A percentile compares a stretch with the other conserved stretches of the same genome.
Evolutionary conservation across 2,888 invertebrate genomes (phyloP).

Genomic region (Eupithecia exiguata): DNA sequence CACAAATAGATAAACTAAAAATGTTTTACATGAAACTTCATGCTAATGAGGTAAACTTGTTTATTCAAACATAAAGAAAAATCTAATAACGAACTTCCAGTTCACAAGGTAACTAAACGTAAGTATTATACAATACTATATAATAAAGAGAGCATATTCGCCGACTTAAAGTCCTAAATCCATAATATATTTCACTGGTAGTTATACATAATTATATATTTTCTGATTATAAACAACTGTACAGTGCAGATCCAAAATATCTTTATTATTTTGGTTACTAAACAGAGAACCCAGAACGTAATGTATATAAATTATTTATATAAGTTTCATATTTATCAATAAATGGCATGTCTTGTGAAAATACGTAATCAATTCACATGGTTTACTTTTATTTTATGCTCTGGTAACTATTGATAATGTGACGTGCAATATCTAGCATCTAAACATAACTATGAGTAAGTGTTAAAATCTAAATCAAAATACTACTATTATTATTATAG

Average conservation of each 20-base stretch:
- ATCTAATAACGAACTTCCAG: slow-evolving; percentile 77
- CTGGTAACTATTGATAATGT: slow-evolving; percentile 77
- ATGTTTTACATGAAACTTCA: slow-evolving; percentile 71
- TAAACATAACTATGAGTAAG: slow-evolving; percentile 58
- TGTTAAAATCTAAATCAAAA: slow-evolving; percentile 58
- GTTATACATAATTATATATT: slow-evolving; percentile 55
- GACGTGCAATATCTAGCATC: slow-evolving; percentile 68
- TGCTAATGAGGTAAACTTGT: slow-evolving; percentile 78
- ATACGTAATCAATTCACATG: slow-evolving; percentile 62
- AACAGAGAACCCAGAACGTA: slow-evolving; percentile 31
- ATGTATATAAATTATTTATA: slow-evolving; percentile 42
- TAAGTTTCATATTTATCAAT: slow-evolving; percentile 31
- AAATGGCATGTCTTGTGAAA: slow-evolving; percentile 65
- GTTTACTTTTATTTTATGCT: slow-evolving; percentile 60
- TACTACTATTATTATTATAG: slow-evolving; percentile 49
- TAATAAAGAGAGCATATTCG: slow-evolving; percentile 62
- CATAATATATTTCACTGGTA: slow-evolving; percentile 71
- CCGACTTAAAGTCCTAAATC: slow-evolving; percentile 79
- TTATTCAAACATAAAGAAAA: slow-evolving; percentile 62
- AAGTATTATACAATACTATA: slow-evolving; percentile 62
- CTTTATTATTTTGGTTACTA: slow-evolving; percentile 17
- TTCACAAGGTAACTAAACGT: slow-evolving; percentile 81
- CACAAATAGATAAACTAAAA: slow-evolving; percentile 51
- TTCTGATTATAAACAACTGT: slow-evolving; percentile 67
- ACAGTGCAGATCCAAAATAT: slow-evolving; percentile 52